Percentiles rank a stretch among this genome's conserved stretches.
phyloP scores from a whole-genome alignment of 2,113 vertebrate species.

The Cephalopterus ornatus region DNA sequence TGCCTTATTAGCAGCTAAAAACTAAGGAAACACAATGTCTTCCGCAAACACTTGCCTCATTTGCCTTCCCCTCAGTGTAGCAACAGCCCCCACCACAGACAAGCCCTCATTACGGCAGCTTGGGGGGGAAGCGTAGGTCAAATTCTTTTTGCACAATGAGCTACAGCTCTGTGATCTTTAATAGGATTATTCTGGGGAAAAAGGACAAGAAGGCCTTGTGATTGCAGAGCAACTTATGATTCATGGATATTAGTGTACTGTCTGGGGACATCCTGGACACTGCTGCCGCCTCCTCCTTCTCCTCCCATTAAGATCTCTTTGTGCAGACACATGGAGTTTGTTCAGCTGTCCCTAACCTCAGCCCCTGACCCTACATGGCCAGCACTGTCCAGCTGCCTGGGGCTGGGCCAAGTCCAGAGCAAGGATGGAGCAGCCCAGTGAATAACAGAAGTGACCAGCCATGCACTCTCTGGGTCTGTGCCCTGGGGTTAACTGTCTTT shows the following conservation, averaged over 20 bases:
- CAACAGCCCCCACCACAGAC: background rate
- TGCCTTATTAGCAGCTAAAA: constrained; percentile 17
- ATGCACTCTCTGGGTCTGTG: background rate
- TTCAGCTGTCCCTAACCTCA: constrained; percentile 3
- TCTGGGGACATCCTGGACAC: constrained; percentile 3
- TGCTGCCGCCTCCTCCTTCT: background rate
- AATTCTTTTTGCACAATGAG: constrained; percentile 20
- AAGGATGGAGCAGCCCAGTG: background rate
- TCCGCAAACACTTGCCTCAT: constrained; percentile 29
- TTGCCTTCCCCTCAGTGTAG: background rate
- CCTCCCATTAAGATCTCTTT: background rate
- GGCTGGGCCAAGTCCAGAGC: background rate
- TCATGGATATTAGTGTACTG: background rate
- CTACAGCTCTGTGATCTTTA: constrained; percentile 38
- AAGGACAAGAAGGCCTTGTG: constrained; percentile 8
- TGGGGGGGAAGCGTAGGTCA: constrained; percentile 7
- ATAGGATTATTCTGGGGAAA: constrained; percentile 25
- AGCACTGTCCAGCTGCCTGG: background rate
- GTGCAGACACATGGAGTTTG: background rate
- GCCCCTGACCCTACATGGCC: background rate
- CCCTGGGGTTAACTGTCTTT: background rate
- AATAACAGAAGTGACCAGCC: background rate
- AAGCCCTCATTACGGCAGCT: background rate
- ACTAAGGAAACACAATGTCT: background rate
- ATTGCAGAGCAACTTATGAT: background rate